Conservation (phyloP, 2,113 vertebrate species). For the Neodon shergylaensis region DNA sequence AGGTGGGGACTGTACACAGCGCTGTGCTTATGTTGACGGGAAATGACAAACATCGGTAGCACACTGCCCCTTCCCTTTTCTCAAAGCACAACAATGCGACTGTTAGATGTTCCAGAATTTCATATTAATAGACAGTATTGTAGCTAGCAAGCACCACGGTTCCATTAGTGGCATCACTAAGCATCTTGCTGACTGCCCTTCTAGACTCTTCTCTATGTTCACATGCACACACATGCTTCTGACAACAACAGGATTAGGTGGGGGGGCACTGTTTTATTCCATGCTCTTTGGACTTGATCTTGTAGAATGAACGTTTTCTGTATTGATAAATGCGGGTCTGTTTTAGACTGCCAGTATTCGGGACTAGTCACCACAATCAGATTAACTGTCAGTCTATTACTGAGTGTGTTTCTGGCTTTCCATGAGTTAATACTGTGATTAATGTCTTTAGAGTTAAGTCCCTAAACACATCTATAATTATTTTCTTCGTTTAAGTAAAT, state of each 20-base stretch:
- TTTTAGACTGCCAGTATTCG: background rate
- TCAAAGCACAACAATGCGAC: background rate
- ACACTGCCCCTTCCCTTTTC: background rate
- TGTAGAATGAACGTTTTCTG: background rate
- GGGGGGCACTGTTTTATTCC: background rate
- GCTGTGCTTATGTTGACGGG: background rate
- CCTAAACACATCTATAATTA: background rate
- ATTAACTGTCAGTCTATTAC: background rate
- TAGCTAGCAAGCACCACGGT: background rate
- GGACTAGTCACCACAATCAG: background rate
- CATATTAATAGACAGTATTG: background rate
- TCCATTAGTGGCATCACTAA: background rate
- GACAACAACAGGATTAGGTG: background rate
- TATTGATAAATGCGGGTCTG: background rate
- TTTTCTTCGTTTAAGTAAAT: background rate
- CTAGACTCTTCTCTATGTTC: background rate
- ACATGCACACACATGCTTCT: background rate
- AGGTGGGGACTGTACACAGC: background rate
- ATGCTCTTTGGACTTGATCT: background rate
- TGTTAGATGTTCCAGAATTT: background rate
- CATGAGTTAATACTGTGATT: background rate
- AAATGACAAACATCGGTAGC: background rate
- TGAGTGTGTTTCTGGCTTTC: background rate
- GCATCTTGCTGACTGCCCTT: background rate
- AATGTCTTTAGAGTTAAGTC: background rate